phyloP scores from a whole-genome alignment of 2,797 vertebrate species.

The Brachymystax lenok region DNA sequence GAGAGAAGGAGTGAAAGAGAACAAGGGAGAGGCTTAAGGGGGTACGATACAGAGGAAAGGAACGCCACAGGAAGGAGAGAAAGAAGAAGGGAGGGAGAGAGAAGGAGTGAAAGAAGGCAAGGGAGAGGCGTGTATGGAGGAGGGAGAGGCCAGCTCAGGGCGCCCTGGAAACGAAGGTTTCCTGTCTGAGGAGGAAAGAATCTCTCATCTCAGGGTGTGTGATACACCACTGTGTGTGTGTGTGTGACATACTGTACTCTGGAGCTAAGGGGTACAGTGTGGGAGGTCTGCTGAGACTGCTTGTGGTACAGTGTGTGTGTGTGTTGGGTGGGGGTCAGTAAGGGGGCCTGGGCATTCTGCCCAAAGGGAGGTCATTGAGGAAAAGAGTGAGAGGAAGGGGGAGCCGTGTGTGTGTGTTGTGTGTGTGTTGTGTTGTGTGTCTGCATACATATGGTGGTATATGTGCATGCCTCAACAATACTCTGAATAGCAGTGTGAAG shows the following conservation, averaged over 20 bases:
- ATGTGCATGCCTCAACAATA: slow-evolving; percentile 57
- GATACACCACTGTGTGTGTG: not conserved
- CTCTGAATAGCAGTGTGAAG: slow-evolving; percentile 51
- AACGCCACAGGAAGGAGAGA: slow-evolving; percentile 14
- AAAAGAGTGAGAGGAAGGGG: slow-evolving; percentile 51
- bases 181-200: slow-evolving; percentile 59
- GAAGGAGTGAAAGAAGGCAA: not conserved
- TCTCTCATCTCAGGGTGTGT: slow-evolving; percentile 21
- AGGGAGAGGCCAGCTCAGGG: slow-evolving; percentile 65
- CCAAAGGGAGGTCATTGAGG: slow-evolving; percentile 63
- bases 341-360: slow-evolving; percentile 57
- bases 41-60: slow-evolving; percentile 4
- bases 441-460: slow-evolving; percentile 56
- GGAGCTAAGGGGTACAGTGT: not conserved
- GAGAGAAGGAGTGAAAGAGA: slow-evolving; percentile 25
- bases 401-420: slow-evolving; percentile 19
- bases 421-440: slow-evolving; percentile 20
- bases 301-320: slow-evolving; percentile 41
- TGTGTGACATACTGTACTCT: not conserved
- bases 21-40: slow-evolving; percentile 2
- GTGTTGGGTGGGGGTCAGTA: slow-evolving; percentile 58
- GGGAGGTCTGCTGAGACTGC: not conserved
- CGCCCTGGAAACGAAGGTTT: slow-evolving; percentile 62
- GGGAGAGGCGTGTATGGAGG: slow-evolving; percentile 17
- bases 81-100: slow-evolving; percentile 7